Conservation (phyloP, 2,113 vertebrate genomes). For the Microtus richardsoni region DNA sequence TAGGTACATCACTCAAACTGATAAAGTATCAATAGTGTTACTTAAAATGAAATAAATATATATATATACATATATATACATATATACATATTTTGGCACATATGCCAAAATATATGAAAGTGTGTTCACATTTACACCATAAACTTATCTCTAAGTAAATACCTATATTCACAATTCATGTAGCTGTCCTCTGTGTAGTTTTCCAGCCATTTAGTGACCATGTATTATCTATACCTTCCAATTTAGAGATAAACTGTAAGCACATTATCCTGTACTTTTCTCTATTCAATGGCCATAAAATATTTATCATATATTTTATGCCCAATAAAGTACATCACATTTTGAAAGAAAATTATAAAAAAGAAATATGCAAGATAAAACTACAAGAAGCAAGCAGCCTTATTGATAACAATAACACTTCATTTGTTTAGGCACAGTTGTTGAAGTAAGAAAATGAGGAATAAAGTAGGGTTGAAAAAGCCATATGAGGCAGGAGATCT, state of each 20-base stretch:
- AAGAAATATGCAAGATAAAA: not conserved
- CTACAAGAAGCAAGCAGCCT: not conserved
- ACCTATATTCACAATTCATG: not conserved
- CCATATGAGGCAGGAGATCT: not conserved
- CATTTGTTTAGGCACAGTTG: not conserved
- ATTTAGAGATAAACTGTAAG: not conserved
- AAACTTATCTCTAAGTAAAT: not conserved
- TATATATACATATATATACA: not conserved
- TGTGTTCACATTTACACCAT: not conserved
- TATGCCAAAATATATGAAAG: not conserved
- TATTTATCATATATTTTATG: not conserved
- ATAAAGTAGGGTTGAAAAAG: not conserved
- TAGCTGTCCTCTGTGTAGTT: no score
- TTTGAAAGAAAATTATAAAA: not conserved
- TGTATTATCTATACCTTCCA: not conserved
- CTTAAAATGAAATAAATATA: not conserved
- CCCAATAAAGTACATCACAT: not conserved
- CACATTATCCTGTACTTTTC: no score
- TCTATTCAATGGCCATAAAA: not conserved
- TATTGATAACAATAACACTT: constrained; percentile 16
- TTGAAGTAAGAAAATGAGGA: constrained; percentile 6
- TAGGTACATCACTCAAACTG: not conserved
- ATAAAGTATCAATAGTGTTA: not conserved
- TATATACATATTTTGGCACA: not conserved
- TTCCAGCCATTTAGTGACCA: no score